Conservation (phyloP, 2,113 vertebrate species). For the Camarhynchus parvulus region DNA sequence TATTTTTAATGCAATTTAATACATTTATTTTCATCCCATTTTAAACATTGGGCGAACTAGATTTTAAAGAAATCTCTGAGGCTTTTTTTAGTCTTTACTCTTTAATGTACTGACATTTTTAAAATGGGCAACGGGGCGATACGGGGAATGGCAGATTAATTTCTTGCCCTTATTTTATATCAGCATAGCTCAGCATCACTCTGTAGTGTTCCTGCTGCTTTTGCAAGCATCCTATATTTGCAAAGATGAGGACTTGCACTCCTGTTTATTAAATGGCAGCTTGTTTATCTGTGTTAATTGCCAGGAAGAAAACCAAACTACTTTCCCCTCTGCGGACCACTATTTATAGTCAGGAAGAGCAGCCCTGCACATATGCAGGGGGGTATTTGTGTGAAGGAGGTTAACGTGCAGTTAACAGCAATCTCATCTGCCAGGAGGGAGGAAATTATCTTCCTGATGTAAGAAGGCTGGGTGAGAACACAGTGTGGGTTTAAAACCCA, state of each 20-base stretch:
- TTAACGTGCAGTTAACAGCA: background rate
- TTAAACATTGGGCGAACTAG: fast-evolving
- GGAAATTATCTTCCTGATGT: background rate
- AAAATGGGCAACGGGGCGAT: background rate
- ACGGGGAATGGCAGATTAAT: background rate
- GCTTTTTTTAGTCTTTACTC: background rate
- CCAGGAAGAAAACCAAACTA: conserved; percentile 21
- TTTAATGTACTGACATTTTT: background rate
- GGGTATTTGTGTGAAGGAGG: background rate
- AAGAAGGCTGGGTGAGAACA: background rate
- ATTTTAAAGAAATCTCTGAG: background rate
- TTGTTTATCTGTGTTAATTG: conserved; percentile 43
- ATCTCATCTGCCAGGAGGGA: background rate
- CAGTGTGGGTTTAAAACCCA: background rate
- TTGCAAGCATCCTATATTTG: background rate
- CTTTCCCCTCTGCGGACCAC: background rate
- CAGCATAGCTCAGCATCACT: background rate
- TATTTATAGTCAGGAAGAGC: conserved; percentile 1
- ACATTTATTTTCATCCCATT: background rate
- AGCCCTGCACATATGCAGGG: background rate
- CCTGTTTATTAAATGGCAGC: background rate
- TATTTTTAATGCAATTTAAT: background rate
- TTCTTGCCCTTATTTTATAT: background rate
- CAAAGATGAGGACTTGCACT: background rate
- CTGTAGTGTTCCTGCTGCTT: background rate